Percentiles rank a stretch among this genome's conserved stretches.
Conservation (phyloP, 1,140 invertebrate genomes). For the Centruroides vittatus region DNA sequence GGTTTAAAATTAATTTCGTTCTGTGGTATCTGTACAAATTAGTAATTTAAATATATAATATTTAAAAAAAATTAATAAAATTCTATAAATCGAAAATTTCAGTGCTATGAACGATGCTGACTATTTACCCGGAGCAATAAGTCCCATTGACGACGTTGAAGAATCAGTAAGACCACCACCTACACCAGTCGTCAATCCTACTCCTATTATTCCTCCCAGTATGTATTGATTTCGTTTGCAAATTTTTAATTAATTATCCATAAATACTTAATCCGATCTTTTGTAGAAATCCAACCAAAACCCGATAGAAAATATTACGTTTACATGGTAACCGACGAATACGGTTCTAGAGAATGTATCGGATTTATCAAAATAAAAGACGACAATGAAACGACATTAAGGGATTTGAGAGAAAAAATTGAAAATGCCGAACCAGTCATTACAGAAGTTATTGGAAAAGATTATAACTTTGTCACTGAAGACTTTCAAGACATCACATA, state of each 20-base stretch:
- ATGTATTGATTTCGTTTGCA: not conserved
- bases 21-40: no score
- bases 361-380: not conserved
- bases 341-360: conserved; percentile 6
- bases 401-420: not conserved
- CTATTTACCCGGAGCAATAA: no score
- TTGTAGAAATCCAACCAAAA: not conserved
- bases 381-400: not conserved
- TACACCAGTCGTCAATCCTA: no score
- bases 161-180: no score
- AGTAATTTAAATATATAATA: no score
- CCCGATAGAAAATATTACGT: conserved; percentile 1
- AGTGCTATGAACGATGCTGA: no score
- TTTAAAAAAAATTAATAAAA: no score
- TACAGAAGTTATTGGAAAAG: conserved; percentile 1
- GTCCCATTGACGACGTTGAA: no score
- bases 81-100: no score
- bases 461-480: conserved; percentile 8
- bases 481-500: conserved; percentile 1
- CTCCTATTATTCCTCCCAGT: no score
- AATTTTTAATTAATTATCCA: not conserved
- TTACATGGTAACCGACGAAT: conserved; percentile 1
- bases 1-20: no score
- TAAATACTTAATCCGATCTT: not conserved
- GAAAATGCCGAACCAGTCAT: not conserved